Evolutionary conservation across 2,888 invertebrate genomes (phyloP), one percentile per base, ranked within the genome.

Genomic region (Ormyrus rosae): DNA sequence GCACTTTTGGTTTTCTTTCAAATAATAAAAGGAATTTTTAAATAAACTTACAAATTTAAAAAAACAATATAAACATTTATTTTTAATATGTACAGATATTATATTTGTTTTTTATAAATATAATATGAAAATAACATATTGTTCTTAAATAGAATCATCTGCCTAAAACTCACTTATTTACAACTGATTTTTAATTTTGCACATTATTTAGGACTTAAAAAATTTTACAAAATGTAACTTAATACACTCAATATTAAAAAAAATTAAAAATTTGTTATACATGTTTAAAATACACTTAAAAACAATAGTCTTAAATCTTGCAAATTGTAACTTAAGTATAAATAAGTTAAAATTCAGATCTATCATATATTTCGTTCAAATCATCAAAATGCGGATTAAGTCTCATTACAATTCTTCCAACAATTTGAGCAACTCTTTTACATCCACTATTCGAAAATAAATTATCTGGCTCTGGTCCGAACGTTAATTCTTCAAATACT

Each of bases 381-480:
- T 55, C 34, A 64, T 77, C 19, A 8, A 64, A 70, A 13, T 69
- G 8, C 55, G 58, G n/a, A 13, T 65, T 53, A 6, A 56, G 11
- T 48, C 6, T 72, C 46, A 65, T 13, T 11, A n/a, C 45, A 6
- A 76, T 48, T 68, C 76, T 80, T 8, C 71, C 75, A 13, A 63
- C 68, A 68, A 80, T 80, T 69, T 72, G 76, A 11, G 69, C 46
- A 45, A 80, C 80, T 9, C 80, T 58, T 56, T 80, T 80, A 45
- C 80, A 80, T 11, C 80, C 80, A 68, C 80, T 80, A 50, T 55
- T 80, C 11, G 80, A 80, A 63, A 76, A 80, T 6, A 71, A 50
- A 34, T 76, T 71, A 6, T 68, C 19, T 61, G 75, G 70, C 46
- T 75, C 71, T 56, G 80, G 80, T 64, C 80, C 71, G 63, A 80